These are phyloP conservation scores for Tokudaia muenninki DNA, from an alignment of 2,797 vertebrate genomes.

Conservation along the genomic window DNA sequence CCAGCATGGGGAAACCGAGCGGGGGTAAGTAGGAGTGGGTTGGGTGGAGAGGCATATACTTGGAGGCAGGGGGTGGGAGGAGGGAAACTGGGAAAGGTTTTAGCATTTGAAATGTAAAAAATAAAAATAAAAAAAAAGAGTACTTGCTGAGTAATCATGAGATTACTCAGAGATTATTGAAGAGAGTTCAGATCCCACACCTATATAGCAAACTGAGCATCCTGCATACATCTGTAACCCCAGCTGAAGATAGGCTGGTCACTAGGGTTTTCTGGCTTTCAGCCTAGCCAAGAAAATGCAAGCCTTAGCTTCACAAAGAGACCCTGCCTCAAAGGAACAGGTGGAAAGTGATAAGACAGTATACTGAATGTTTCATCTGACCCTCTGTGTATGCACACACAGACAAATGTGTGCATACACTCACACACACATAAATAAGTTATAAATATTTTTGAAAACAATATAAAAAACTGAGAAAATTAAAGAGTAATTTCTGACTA, in stretches of 20 bases:
- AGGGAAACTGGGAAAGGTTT: too few species aligned
- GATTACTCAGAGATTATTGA: too few species aligned
- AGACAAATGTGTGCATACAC: neutral
- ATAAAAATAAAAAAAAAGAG: neutral
- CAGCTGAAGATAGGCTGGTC: neutral
- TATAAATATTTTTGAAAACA: neutral
- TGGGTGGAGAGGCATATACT: too few species aligned
- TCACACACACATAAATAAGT: neutral
- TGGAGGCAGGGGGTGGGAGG: too few species aligned
- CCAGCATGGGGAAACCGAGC: too few species aligned
- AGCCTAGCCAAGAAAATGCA: neutral
- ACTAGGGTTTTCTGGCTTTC: neutral
- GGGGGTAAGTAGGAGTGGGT: too few species aligned
- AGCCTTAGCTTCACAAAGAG: neutral
- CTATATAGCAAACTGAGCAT: neutral
- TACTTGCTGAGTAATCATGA: neutral
- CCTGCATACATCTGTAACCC: neutral
- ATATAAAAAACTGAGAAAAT: conserved; percentile 24
- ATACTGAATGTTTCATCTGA: neutral
- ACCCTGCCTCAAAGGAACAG: neutral
- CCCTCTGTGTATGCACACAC: neutral
- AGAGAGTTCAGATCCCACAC: neutral
- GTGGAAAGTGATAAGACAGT: neutral
- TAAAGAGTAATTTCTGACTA: conserved; percentile 20
- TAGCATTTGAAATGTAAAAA: too few species aligned